Base-by-base conservation (phyloP, 1,140 invertebrate species). In the Aphelenchoides avenae region DNA sequence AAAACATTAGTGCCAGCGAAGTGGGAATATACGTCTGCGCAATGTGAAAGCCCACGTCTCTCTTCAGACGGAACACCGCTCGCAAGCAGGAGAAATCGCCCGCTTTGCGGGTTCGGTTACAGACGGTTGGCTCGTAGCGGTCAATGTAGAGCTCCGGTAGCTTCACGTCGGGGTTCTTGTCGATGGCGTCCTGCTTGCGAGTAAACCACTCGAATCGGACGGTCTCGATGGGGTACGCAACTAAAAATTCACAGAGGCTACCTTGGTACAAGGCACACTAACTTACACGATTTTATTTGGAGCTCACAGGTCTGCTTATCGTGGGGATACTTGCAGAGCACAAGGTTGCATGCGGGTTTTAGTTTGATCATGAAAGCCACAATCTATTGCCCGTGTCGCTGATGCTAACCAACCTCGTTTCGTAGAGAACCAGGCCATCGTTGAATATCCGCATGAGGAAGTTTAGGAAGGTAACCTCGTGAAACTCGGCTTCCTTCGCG, bases 1-100 rank as follows among this genome's bases (percentile, higher is more conserved):
- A 88, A 0, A 90, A 77, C 83, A 88, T 86, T 5, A 90, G 86
- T 1, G 90, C 87, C 4, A 91, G 78, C 1, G 86, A 85, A 2
- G 87, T 89, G 0, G 88, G 88, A 1, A 88, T 86, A 76, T 89
- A 91, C 0, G 87, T 89, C 75, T 89, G 88, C 52, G 89, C 89
- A 13, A 91, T 77, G 75, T 89, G 87, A 73, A 89, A 87, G 11
- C 87, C 87, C 22, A 89, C 87, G 78, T 89, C 86, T n/a, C 88
- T 82, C 70, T 89, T 87, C 64, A 91, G 88, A 44, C 85, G 83
- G 70, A 91, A 88, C 73, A 86, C 86, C 0, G 88, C 82, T 13
- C 82, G 79, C 7, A 85, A 73, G 59, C 83, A 84, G 43, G 82
- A 82, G 76, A 84, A 85, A 62, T 84, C 83, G 7, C 84, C 73